Conservation (phyloP, 2,888 invertebrate genomes). For the Polymixis flavicincta region DNA sequence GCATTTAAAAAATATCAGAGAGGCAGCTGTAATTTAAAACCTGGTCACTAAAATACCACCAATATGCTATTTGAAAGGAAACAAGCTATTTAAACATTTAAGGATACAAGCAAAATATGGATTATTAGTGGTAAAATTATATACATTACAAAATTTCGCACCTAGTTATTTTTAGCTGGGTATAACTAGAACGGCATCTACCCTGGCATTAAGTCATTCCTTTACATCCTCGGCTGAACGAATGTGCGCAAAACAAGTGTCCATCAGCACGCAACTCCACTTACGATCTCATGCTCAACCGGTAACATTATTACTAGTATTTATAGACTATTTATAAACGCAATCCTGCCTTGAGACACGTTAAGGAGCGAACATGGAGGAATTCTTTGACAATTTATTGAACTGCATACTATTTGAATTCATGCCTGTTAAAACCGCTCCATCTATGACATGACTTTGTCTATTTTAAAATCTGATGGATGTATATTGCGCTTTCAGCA, state of each 20-base stretch:
- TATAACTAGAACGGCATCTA: slow-evolving; percentile 37
- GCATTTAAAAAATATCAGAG: slow-evolving; percentile 28
- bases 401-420: slow-evolving; percentile 32
- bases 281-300: slow-evolving; percentile 62
- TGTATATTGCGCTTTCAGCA: not conserved
- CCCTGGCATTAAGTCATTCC: slow-evolving; percentile 64
- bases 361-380: slow-evolving; percentile 41
- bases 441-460: slow-evolving; percentile 4
- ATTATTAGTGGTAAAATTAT: slow-evolving; percentile 45
- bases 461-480: slow-evolving; percentile 7
- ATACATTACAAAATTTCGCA: slow-evolving; percentile 30
- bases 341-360: slow-evolving; percentile 53
- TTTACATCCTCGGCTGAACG: slow-evolving; percentile 54
- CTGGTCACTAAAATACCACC: slow-evolving; percentile 13
- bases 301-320: slow-evolving; percentile 63
- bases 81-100: slow-evolving; percentile 42
- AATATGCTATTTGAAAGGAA: slow-evolving; percentile 39
- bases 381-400: slow-evolving; percentile 55
- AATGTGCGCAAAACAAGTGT: slow-evolving; percentile 63
- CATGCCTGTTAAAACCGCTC: slow-evolving; percentile 7
- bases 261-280: slow-evolving; percentile 66
- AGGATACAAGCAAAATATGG: slow-evolving; percentile 51
- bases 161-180: slow-evolving; percentile 30
- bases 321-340: slow-evolving; percentile 65
- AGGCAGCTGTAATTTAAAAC: slow-evolving; percentile 19